A percentile compares a stretch with the other conserved stretches of the same genome.
Conservation (phyloP, 2,888 invertebrate genomes). For the Drosophila acutilabella region DNA sequence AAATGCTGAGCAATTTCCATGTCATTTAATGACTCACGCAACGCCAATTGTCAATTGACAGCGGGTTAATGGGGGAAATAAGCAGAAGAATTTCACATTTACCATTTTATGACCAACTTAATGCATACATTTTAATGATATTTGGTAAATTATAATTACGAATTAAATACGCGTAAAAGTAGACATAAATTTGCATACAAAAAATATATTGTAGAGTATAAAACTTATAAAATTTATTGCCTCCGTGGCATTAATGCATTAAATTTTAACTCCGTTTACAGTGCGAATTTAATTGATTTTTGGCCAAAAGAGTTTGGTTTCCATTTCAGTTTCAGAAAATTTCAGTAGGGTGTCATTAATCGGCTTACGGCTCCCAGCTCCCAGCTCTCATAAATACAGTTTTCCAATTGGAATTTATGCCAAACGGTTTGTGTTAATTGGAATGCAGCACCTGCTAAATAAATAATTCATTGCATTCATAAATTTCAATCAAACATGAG, state of each 20-base stretch:
- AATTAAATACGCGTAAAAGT: slow-evolving; percentile 43
- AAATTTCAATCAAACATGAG: slow-evolving; percentile 47
- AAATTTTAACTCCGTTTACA: slow-evolving; percentile 49
- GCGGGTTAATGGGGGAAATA: neutral
- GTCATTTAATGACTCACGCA: slow-evolving; percentile 30
- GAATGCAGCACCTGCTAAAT: slow-evolving; percentile 75
- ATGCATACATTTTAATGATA: slow-evolving; percentile 40
- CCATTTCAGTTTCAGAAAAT: slow-evolving; percentile 23
- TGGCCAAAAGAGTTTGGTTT: slow-evolving; percentile 12
- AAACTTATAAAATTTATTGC: slow-evolving; percentile 61
- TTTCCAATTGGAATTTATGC: slow-evolving; percentile 64
- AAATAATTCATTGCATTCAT: slow-evolving; percentile 61
- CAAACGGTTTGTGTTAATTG: slow-evolving; percentile 62
- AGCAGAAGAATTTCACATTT: neutral
- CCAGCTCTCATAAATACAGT: slow-evolving; percentile 55
- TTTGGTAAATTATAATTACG: slow-evolving; percentile 54
- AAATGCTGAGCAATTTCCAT: slow-evolving; percentile 29
- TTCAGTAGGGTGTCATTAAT: slow-evolving; percentile 62
- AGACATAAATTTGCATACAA: slow-evolving; percentile 18
- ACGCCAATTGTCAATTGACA: slow-evolving; percentile 15
- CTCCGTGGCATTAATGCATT: slow-evolving; percentile 62
- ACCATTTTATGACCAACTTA: slow-evolving; percentile 32
- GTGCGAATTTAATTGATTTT: slow-evolving; percentile 72
- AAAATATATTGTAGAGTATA: slow-evolving; percentile 16
- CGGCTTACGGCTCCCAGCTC: slow-evolving; percentile 64